Base-by-base conservation (phyloP, 2,888 invertebrate species). In the Lathronympha strigana region DNA sequence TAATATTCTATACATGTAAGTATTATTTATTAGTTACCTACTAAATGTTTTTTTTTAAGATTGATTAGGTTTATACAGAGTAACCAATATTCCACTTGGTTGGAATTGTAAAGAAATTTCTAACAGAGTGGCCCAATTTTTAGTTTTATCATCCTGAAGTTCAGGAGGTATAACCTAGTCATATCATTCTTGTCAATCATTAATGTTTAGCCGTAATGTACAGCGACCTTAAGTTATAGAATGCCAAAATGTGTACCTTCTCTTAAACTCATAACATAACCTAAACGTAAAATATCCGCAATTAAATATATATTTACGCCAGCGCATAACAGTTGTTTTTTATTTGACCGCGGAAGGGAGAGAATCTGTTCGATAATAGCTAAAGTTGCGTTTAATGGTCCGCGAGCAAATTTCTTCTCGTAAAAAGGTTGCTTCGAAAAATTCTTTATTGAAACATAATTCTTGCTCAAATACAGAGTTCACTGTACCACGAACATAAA, bases 291-390 rank as follows among this genome's bases (percentile, higher is more conserved):
- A 17, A 43, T 45, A 19, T n/a, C 28, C 9, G 21, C 13, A 45
- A 13, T 19, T 21, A 21, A n/a, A 4, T 51, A 28, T 33, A 33
- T 55, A 25, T 40, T 54, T 43, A 13, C 55, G 17, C 9, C 28
- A 19, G 17, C 19, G 9, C 57, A 19, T 45, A 43, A 19, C 57
- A 31, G 36, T 45, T 57, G 43, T 31, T 45, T 57, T 40, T 31
- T 57, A 57, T 45, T 57, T 45, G 43, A 57, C 43, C 55, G 55
- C 55, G n/a, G 55, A 45, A 21, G 43, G 43, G 55, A 57, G 43
- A 55, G 31, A 45, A 43, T 57, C 19, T 57, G 57, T 57, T 57
- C 57, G 57, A 57, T 57, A 57, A 57, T 57, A 57, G 57, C 57
- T 57, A 57, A 57, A 57, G 57, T 57, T 45, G 43, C 57, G 57